Conservation (phyloP, 2,797 vertebrate species). For the Graptemys geographica region DNA sequence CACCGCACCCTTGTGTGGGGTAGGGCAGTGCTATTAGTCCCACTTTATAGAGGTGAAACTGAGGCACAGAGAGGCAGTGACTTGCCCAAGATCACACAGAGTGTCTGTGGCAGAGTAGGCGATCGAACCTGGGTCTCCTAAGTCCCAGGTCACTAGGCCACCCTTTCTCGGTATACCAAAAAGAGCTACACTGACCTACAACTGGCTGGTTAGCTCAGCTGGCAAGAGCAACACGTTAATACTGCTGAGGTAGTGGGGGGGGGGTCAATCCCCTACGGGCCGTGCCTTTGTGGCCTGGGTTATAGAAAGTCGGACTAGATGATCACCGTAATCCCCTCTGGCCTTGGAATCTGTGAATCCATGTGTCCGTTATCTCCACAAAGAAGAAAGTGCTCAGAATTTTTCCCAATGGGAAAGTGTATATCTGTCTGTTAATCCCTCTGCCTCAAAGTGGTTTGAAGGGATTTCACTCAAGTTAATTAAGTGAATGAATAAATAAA, state of each 20-base stretch:
- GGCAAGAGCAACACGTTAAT: too few relatives aligned
- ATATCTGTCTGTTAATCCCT: neutral
- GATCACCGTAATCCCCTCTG: neutral
- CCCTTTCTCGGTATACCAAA: neutral
- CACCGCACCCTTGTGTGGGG: neutral
- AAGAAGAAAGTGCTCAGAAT: neutral
- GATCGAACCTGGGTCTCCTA: neutral
- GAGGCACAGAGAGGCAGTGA: neutral
- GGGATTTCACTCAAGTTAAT: neutral
- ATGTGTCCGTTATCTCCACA: neutral
- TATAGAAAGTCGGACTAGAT: too few relatives aligned
- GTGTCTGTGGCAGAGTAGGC: neutral
- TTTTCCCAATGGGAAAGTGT: accelerated
- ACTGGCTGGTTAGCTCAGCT: neutral
- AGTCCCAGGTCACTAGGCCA: neutral
- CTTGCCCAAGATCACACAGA: neutral
- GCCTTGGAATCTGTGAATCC: neutral
- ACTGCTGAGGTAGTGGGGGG: neutral
- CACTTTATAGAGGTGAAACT: neutral
- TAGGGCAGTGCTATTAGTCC: neutral
- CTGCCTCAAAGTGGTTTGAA: neutral
- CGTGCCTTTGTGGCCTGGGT: too few relatives aligned
- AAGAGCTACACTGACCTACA: neutral
- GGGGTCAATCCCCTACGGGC: too few relatives aligned
- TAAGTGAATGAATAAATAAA: neutral